Evolutionary conservation across 2,888 invertebrate genomes (phyloP), one percentile per base, ranked within the genome.

Genomic region (Acleris cristana): DNA sequence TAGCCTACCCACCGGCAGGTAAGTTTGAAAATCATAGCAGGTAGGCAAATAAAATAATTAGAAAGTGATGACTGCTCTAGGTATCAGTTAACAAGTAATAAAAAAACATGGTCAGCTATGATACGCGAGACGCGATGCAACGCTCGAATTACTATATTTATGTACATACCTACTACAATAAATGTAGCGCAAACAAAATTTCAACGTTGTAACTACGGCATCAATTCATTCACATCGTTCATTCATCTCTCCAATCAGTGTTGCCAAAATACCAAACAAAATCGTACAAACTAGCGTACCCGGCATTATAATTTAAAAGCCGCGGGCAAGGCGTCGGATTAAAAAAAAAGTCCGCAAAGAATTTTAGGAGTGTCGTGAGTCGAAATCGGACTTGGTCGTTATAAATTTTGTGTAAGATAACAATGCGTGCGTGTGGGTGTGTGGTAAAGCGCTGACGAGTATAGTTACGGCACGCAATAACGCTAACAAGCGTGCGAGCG

Each of bases 361-460:
- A 90, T 91, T 40, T 91, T 89, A 90, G 90, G 88, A 90, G 90
- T 89, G 90, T 88, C 89, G 82, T 79, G 79, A 81, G 87, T 90
- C 88, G 83, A 87, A 90, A 89, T 90, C 87, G 83, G 86, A 89
- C 85, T 88, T 86, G 88, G 88, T 91, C 84, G 91, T 92, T 92
- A 92, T 91, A 92, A 90, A 91, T 90, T 91, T 90, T 87, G 89
- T 91, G 85, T 88, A 88, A 91, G 90, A 92, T 91, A 91, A 92
- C 91, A 90, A 90, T 89, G 82, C 85, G 86, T 86, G 86, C 83
- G 85, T 92, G 92, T 91, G 91, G 88, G 92, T 89, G 91, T 90
- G 89, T 86, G 87, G 85, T 88, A 85, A 82, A 85, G 84, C 87
- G 90, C 85, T 92, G 92, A 92, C 91, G 90, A 92, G 88, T 89